Conservation (phyloP, 2,888 invertebrate species). For the Mythimna vitellina region DNA sequence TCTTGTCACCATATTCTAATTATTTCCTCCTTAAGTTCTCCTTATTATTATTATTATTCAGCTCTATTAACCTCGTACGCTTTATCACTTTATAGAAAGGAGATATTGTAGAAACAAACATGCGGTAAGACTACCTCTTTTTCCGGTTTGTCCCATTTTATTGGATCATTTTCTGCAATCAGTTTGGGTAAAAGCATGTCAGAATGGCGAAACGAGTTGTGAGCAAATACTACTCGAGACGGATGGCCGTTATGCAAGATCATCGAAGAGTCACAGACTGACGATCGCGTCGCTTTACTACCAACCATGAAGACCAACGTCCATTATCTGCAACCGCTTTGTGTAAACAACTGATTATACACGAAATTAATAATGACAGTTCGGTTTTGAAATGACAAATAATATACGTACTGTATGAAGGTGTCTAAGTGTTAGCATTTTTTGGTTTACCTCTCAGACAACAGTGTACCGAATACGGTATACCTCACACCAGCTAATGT, state of each 20-base stretch:
- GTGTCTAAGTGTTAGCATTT: no score
- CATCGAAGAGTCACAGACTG: slow-evolving; percentile 55
- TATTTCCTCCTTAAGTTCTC: no score
- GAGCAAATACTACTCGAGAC: slow-evolving; percentile 69
- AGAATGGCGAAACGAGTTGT: slow-evolving; percentile 76
- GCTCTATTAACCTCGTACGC: neutral
- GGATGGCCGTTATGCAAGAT: slow-evolving; percentile 75
- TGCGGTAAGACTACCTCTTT: slow-evolving; percentile 67
- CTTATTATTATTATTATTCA: no score
- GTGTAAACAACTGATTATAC: slow-evolving; percentile 7
- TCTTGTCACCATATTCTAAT: no score
- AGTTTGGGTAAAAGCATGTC: slow-evolving; percentile 81
- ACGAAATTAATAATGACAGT: slow-evolving; percentile 32
- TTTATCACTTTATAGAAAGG: slow-evolving; percentile 18
- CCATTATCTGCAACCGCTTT: slow-evolving; percentile 39
- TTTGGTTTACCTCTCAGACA: no score
- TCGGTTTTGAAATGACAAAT: neutral
- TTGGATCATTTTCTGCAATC: slow-evolving; percentile 80
- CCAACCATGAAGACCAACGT: slow-evolving; percentile 3
- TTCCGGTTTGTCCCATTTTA: slow-evolving; percentile 76
- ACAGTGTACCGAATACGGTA: no score
- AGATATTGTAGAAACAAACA: slow-evolving; percentile 47
- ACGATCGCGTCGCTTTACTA: slow-evolving; percentile 1
- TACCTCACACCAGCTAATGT: no score
- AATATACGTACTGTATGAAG: no score